Conservation (phyloP, 2,797 vertebrate genomes). For the Artibeus jamaicensis region DNA sequence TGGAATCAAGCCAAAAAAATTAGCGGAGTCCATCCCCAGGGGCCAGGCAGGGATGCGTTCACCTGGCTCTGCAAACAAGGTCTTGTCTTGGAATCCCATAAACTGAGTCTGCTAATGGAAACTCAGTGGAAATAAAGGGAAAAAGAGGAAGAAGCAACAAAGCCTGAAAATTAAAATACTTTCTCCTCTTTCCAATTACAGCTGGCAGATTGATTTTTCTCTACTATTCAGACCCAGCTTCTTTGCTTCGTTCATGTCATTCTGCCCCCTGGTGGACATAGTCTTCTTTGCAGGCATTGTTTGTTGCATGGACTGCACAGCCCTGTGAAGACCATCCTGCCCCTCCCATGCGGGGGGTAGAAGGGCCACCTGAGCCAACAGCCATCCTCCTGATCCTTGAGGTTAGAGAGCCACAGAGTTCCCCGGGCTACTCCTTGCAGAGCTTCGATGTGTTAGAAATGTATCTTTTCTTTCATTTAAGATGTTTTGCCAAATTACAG, state of each 20-base stretch:
- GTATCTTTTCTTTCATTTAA: background rate
- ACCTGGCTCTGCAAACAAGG: background rate
- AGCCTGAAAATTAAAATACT: background rate
- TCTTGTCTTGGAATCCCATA: background rate
- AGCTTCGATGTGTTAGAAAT: background rate
- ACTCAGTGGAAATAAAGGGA: background rate
- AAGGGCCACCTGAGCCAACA: background rate
- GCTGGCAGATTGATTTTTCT: background rate
- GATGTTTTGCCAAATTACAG: conserved; percentile 34
- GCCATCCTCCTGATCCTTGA: background rate
- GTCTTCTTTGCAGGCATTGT: background rate
- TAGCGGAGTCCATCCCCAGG: background rate
- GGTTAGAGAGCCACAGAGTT: background rate
- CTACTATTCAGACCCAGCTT: background rate
- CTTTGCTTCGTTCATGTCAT: conserved; percentile 3
- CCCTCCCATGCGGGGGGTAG: background rate
- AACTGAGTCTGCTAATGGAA: background rate
- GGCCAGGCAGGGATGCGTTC: rapidly evolving
- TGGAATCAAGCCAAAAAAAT: background rate
- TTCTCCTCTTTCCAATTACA: background rate
- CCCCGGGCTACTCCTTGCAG: background rate
- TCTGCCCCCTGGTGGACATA: conserved; percentile 79
- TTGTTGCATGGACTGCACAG: background rate
- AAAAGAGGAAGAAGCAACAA: background rate
- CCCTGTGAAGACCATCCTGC: background rate